Evolutionary conservation across 2,888 invertebrate species (phyloP), one percentile per base, ranked within the genome.

Genomic region (Hetaerina titia): DNA sequence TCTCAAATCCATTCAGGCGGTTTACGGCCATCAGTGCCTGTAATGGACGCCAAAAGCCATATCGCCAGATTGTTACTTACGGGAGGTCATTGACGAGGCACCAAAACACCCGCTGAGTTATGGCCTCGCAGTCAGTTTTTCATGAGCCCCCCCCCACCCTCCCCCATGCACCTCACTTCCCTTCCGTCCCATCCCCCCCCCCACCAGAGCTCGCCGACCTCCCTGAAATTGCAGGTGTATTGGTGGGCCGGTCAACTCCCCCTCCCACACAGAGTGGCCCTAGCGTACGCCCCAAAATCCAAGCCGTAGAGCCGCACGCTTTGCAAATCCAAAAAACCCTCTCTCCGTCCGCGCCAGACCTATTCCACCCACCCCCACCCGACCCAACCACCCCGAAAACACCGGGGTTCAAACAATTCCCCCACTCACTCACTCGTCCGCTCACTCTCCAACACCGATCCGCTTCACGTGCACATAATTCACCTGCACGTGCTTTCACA

Each of bases 1-100:
- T 74, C 69, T 92, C 57, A 56, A 74, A 92, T 45, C 92, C 69
- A 92, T 92, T 92, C 22, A 81, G 64, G 69, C 69, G 69, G 92
- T 92, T 92, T 92, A 64, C 92, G 69, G 69, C 45, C 92, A 92
- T 92, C 92, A 69, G 92, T n/a, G 69, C 56, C 92, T 69, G 92
- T 92, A 92, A 92, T 92, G 64, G 92, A 90, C 64, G 90, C 64
- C 90, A 64, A 90, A 90, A 90, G 90, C 90, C 90, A 64, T 94
- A 89, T 95, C 74, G 89, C 64, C 95, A 69, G 95, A 95, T 95
- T 95, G 95, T 95, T 95, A 95, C 95, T 95, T 92, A 95, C 95
- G 94, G 90, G 94, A 25, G 56, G 89, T 57, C 69, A 58, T 58
- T 92, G 58, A 58, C 87, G 58, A 64, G 69, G 90, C 17, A 22